Base-by-base conservation (phyloP, 2,888 invertebrate genomes). In the Cheilosia urbana region DNA sequence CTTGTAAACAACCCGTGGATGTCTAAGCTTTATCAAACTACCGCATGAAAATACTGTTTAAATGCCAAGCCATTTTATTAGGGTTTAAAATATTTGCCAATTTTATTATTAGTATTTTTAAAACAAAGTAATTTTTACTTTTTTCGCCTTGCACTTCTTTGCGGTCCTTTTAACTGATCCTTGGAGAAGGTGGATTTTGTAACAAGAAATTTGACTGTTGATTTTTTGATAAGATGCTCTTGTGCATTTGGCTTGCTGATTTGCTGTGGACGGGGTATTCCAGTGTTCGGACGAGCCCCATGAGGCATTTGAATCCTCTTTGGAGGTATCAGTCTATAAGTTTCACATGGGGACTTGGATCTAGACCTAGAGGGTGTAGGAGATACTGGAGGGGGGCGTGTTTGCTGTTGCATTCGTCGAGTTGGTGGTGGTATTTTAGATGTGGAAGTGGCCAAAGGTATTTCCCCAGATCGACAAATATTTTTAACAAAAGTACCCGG, bases 211-310 rank as follows among this genome's bases (percentile, higher is more conserved):
- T 85, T 85, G 0, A 85, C 58, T 2, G 53, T 57, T 17, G 80
- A 65, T 27, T 80, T 76, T 9, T 80, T 85, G 17, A 80, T 21
- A 21, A 85, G 76, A 9, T 76, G 80, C 2, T 80, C 84, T 55
- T 69, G 27, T 6, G 24, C 60, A 21, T 1, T 2, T 49, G 53
- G 17, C 7, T 1, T 53, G 49, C 7, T 0, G 4, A 9, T 34
- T 24, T 49, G n/a, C 9, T 19, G 42, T 7, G 24, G 40, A 13
- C n/a, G 19, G 19, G 27, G 71, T 27, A 57, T n/a, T n/a, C 30
- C 47, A 2, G 19, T 40, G 47, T 75, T 53, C 9, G 34, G 15
- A 30, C 68, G 80, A 4, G 47, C 17, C 15, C 24, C 53, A 21
- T 24, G 7, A 4, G 15, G 21, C 21, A 51, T 19, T 49, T 30